phyloP scores from a whole-genome alignment of 1,140 invertebrate species.

The Pectinophora gossypiella region DNA sequence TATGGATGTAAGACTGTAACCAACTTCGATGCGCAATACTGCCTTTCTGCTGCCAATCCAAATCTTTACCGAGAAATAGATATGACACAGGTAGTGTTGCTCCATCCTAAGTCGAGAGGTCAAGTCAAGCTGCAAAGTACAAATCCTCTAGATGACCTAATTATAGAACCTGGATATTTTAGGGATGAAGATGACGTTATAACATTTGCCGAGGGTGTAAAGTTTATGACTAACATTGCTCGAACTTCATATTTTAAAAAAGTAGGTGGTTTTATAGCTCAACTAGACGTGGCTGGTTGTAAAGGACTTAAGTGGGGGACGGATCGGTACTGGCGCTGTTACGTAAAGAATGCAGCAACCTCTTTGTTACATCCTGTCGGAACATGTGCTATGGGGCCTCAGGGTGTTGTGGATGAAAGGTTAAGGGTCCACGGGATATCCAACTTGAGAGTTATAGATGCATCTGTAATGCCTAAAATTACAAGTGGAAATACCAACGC shows the following conservation, averaged over 20 bases:
- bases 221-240: constrained; percentile 39
- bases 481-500: constrained; percentile 73
- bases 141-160: constrained; percentile 78
- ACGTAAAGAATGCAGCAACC: constrained; percentile 78
- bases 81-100: constrained; percentile 38
- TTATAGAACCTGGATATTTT: constrained; percentile 80
- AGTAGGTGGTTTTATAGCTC: constrained; percentile 39
- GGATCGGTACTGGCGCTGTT: constrained; percentile 82
- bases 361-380: constrained; percentile 89
- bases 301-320: constrained; percentile 79
- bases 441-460: constrained; percentile 81
- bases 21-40: constrained; percentile 80
- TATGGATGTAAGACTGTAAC: constrained; percentile 80
- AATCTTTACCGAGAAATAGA: constrained; percentile 71
- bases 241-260: constrained; percentile 48
- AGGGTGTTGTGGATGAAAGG: constrained; percentile 77
- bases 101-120: constrained; percentile 78
- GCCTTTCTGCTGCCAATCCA: constrained; percentile 82
- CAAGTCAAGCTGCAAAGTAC: constrained; percentile 68
- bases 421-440: constrained; percentile 78
- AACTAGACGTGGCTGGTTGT: constrained; percentile 67
- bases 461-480: constrained; percentile 80
- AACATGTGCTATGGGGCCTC: constrained; percentile 86
- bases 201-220: constrained; percentile 55
- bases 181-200: constrained; percentile 66